phyloP scores from a whole-genome alignment of 2,797 vertebrate genomes.

The Crocidura indochinensis region DNA sequence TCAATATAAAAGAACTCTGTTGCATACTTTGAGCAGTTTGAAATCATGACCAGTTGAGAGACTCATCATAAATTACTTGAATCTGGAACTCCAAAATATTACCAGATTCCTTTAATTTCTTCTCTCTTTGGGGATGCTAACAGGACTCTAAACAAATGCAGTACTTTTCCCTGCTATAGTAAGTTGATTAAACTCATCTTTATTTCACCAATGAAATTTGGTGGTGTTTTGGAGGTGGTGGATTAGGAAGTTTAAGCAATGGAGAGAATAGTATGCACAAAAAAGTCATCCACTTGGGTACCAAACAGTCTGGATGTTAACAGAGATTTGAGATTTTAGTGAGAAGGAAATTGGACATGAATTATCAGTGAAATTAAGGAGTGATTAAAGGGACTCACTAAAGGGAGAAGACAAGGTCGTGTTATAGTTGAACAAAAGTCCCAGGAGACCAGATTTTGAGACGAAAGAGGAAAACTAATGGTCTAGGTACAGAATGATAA shows the following conservation, averaged over 20 bases:
- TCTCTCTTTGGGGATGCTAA: background rate
- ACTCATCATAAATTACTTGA: background rate
- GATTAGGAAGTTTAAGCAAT: background rate
- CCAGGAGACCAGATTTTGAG: background rate
- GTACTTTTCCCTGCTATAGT: background rate
- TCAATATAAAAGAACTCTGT: background rate
- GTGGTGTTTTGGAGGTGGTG: background rate
- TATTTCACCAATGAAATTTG: background rate
- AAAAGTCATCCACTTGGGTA: background rate
- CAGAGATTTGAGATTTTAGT: conserved; percentile 19
- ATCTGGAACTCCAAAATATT: background rate
- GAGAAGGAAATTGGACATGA: background rate
- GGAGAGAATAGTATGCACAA: background rate
- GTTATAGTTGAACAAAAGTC: background rate
- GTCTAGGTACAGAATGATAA: background rate
- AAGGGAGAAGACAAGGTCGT: background rate
- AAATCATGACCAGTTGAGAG: background rate
- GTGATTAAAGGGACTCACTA: background rate
- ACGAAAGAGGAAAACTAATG: background rate
- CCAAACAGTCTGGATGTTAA: background rate
- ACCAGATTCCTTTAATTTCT: background rate
- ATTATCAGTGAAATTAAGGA: background rate
- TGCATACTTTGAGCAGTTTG: too few species aligned
- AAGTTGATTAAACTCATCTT: background rate
- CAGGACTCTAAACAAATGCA: background rate